Base-by-base conservation (phyloP, 2,888 invertebrate genomes). In the Mycalesis mineus region DNA sequence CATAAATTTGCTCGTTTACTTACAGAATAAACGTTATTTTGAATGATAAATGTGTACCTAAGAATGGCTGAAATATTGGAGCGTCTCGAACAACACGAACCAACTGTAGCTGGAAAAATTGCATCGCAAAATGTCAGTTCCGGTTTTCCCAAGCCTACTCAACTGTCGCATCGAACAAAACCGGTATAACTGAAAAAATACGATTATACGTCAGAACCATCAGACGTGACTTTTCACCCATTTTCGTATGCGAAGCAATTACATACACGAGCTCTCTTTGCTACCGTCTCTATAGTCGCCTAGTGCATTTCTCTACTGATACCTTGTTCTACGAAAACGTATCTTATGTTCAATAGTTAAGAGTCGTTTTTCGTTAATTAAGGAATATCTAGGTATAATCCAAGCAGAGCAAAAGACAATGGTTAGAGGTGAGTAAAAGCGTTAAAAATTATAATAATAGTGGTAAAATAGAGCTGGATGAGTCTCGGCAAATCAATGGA, bases 181-280 rank as follows among this genome's bases (percentile, higher is more conserved):
- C 61, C 67, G 62, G 62, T 69, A 67, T 63, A 68, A 69, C 66
- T 62, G 63, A 41, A 69, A 70, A 72, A 63, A 74, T 67, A 63
- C 65, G 68, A 78, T 76, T 74, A 73, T 68, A 66, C 40, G 40
- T 65, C 55, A 65, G 65, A 71, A 36, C 69, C 69, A 65, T 64
- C 64, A 60, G 64, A 78, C 77, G 72, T 71, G 76, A 72, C 71
- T 74, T 73, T 77, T 71, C 66, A 71, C 70, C 74, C 70, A 72
- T 74, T 77, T 74, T 72, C 75, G 71, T 80, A 82, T 77, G 71
- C 73, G 70, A 74, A 79, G 75, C 78, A 84, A 85, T 83, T 78
- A 84, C 74, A 71, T 67, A 69, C 70, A 67, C 65, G 63, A 68
- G 69, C 69, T 67, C 68, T 68, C 65, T 52, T 48, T 61, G 36